Conservation (phyloP, 2,888 invertebrate species). For the Ommatoiulus sabulosus region DNA sequence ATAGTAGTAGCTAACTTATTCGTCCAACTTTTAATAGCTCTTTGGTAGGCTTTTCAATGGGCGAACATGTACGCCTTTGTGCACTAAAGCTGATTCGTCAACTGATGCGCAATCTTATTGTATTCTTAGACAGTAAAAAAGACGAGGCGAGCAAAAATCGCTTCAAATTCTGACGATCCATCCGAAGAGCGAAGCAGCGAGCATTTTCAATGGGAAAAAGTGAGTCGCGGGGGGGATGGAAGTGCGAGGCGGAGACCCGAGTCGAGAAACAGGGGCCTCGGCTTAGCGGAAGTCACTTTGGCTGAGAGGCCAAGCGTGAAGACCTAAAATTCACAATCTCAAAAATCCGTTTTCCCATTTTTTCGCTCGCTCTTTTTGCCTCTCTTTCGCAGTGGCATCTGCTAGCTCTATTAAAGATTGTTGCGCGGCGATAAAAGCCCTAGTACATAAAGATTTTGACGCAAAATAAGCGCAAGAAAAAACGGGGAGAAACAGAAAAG, state of each 20-base stretch:
- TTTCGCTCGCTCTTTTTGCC: neutral
- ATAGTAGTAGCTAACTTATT: neutral
- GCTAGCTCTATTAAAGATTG: slow-evolving; percentile 11
- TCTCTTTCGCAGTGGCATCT: neutral
- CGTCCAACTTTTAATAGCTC: slow-evolving; percentile 11
- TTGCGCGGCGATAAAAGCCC: neutral
- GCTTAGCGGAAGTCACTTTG: slow-evolving; percentile 11
- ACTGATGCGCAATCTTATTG: slow-evolving; percentile 19
- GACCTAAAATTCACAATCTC: slow-evolving; percentile 19
- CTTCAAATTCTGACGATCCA: slow-evolving; percentile 1
- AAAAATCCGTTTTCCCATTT: slow-evolving; percentile 19
- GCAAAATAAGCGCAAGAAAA: neutral
- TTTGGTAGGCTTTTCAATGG: neutral
- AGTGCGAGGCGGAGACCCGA: neutral
- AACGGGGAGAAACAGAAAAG: neutral
- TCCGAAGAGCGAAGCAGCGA: neutral
- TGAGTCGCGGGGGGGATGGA: neutral
- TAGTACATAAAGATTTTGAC: neutral
- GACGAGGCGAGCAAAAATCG: slow-evolving; percentile 1
- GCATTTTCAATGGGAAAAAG: neutral
- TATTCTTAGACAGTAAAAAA: slow-evolving; percentile 19
- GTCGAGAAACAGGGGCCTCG: neutral
- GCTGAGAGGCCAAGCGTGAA: slow-evolving; percentile 19
- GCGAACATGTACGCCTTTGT: neutral
- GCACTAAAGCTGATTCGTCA: slow-evolving; percentile 19